These are phyloP conservation scores for Uria lomvia DNA, from an alignment of 2,113 vertebrate genomes.

Conservation along the genomic window DNA sequence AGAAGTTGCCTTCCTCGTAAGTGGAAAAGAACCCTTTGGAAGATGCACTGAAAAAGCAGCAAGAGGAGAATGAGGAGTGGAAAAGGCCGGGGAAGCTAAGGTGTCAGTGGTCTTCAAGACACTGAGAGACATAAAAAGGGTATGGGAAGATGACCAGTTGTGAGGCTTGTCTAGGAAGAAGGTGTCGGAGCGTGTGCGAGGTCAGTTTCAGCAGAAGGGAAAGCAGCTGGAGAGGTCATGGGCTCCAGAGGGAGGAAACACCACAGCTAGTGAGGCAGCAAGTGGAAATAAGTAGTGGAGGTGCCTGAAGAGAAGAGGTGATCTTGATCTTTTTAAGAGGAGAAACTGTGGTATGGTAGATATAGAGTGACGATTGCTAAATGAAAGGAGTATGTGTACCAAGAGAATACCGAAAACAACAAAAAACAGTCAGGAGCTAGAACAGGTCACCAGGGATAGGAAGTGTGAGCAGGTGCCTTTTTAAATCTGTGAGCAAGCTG, in stretches of 20 bases:
- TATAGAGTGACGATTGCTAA: neutral
- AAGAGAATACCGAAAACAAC: neutral
- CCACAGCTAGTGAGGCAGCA: neutral
- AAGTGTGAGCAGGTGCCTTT: neutral
- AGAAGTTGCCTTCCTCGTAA: neutral
- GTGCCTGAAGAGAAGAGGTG: neutral
- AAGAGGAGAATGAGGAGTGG: neutral
- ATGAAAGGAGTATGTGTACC: neutral
- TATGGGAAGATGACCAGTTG: neutral
- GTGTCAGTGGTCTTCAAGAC: neutral
- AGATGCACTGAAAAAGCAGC: neutral
- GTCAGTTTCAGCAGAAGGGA: neutral
- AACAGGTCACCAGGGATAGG: neutral
- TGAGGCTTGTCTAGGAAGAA: neutral
- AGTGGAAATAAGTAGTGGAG: neutral
- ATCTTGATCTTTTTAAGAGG: neutral
- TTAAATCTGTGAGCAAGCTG: neutral
- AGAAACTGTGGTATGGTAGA: neutral
- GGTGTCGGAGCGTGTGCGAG: accelerated
- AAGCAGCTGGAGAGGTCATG: neutral
- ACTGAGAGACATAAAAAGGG: neutral
- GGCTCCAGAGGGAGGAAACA: neutral
- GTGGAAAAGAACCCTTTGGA: neutral
- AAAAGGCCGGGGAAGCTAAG: neutral
- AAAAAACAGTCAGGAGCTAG: neutral